Percentiles rank a stretch among this genome's conserved stretches.
phyloP scores from a whole-genome alignment of 2,113 vertebrate genomes.

The Chaenogobius annularis region DNA sequence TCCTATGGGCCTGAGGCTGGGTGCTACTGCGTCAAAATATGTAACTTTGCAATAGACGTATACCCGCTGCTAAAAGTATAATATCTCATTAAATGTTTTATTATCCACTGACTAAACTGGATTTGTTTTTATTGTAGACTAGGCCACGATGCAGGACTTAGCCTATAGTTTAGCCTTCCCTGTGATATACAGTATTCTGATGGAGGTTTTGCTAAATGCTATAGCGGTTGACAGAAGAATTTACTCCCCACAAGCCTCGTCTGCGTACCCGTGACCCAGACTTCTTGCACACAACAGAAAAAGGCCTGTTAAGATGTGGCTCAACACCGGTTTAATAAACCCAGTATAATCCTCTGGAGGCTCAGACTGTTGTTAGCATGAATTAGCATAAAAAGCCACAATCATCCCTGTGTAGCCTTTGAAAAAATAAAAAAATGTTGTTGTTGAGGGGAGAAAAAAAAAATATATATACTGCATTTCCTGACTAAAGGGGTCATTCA shows the following conservation, averaged over 20 bases:
- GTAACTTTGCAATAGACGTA: constrained; percentile 47
- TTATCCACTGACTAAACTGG: background rate
- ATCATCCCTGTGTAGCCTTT: background rate
- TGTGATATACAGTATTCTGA: constrained; percentile 22
- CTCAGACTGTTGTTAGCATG: constrained; percentile 18
- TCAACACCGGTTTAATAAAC: constrained; percentile 11
- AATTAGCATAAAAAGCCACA: constrained; percentile 8
- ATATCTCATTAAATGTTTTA: background rate
- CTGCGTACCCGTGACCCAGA: constrained; percentile 55
- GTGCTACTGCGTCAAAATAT: constrained; percentile 16
- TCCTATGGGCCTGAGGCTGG: constrained; percentile 63
- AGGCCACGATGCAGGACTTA: background rate
- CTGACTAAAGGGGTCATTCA: too few species aligned
- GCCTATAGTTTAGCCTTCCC: constrained; percentile 9
- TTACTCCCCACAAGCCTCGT: constrained; percentile 57
- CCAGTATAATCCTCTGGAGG: constrained; percentile 1
- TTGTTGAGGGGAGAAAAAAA: too few species aligned
- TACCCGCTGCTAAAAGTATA: constrained; percentile 18
- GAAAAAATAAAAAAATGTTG: background rate
- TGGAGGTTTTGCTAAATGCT: constrained; percentile 8
- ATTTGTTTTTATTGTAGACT: constrained; percentile 3
- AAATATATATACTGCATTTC: too few species aligned
- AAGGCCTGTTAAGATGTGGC: constrained; percentile 33
- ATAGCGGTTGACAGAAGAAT: constrained; percentile 30
- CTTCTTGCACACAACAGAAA: constrained; percentile 7